phyloP scores from a whole-genome alignment of 2,113 vertebrate genomes.

The Ariopsis seemanni region DNA sequence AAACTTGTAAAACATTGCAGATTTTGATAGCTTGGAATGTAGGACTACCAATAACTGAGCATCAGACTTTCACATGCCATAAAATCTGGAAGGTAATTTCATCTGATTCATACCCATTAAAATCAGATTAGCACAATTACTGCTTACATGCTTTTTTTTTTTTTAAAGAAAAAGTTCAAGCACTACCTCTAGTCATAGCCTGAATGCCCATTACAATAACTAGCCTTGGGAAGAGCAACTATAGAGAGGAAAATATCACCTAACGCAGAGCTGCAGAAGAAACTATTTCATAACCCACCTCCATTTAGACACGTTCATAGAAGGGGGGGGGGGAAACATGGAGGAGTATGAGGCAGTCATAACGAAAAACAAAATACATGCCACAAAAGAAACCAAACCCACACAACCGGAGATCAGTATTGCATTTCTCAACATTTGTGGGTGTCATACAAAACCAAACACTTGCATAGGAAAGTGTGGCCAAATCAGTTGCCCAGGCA shows the following conservation, averaged over 20 bases:
- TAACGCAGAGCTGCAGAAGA: background rate
- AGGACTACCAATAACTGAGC: background rate
- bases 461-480: background rate
- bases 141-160: background rate
- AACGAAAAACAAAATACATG: background rate
- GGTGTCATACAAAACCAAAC: background rate
- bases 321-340: too few species aligned
- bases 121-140: background rate
- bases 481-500: background rate
- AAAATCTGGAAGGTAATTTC: background rate
- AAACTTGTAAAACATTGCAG: background rate
- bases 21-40: background rate
- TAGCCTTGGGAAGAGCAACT: background rate
- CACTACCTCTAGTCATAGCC: background rate
- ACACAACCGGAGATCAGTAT: background rate
- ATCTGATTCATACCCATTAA: background rate
- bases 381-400: conserved; percentile 5
- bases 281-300: conserved; percentile 4
- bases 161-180: background rate
- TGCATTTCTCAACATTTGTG: background rate
- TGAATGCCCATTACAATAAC: background rate
- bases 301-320: background rate
- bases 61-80: background rate
- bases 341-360: background rate
- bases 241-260: background rate